These are phyloP conservation scores for Ormyrus labotus DNA, from an alignment of 2,888 invertebrate genomes.

Conservation along the genomic window DNA sequence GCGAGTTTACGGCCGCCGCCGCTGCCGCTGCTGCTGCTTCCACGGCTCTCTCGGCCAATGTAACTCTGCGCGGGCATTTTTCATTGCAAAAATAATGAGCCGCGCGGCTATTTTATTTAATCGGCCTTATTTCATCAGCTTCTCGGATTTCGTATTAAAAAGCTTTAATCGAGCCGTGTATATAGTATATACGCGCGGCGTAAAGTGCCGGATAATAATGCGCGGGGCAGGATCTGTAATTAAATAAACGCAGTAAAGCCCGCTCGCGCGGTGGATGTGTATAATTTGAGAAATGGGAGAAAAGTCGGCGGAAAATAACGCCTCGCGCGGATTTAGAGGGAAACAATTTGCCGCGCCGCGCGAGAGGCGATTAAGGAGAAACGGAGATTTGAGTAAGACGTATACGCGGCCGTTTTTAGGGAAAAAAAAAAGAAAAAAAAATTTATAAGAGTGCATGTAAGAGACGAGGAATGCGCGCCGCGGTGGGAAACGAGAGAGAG, in stretches of 20 bases:
- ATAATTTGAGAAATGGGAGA: conserved; percentile 5
- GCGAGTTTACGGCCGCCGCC: too few species aligned
- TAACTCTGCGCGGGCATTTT: too few species aligned
- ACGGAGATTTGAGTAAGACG: conserved; percentile 35
- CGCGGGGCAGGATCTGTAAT: too few species aligned
- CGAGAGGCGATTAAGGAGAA: conserved; percentile 44
- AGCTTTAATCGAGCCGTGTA: too few species aligned
- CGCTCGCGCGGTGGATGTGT: not conserved
- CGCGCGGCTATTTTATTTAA: too few species aligned
- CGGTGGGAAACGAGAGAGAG: not conserved
- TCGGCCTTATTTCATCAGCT: too few species aligned
- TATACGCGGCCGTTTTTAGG: conserved; percentile 2
- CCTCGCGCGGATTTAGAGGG: conserved; percentile 31
- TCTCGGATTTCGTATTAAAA: too few species aligned
- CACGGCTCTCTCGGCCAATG: too few species aligned
- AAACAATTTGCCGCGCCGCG: conserved; percentile 47
- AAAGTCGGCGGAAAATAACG: conserved; percentile 1
- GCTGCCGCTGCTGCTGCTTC: too few species aligned
- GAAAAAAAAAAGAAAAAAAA: not conserved
- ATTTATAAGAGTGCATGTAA: conserved; percentile 39
- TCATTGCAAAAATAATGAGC: too few species aligned
- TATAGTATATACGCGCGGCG: too few species aligned
- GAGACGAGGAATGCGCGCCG: conserved; percentile 22
- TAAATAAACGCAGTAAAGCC: conserved; percentile 8
- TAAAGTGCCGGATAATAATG: too few species aligned